A percentile compares a stretch with the other conserved stretches of the same genome.
These are phyloP conservation scores for Belgica antarctica DNA, from an alignment of 2,888 invertebrate species.

Conservation along the genomic window DNA sequence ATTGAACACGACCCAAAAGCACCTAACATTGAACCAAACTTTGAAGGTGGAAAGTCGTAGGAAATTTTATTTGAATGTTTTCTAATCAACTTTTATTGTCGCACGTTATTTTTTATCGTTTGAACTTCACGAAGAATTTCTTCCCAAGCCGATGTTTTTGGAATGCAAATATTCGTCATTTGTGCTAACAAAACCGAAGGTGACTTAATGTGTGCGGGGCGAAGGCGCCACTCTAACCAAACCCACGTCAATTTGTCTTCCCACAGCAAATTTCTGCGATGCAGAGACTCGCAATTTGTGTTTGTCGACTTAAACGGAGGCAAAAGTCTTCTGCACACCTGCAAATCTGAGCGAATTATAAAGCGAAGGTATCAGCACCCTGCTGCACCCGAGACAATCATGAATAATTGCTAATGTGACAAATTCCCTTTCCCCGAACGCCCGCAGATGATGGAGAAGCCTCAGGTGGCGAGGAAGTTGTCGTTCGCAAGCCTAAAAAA, in stretches of 20 bases:
- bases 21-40: not conserved
- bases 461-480: not conserved
- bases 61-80: conserved; percentile 15
- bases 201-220: not conserved
- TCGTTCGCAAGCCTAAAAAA: conserved; percentile 5
- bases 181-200: conserved; percentile 34
- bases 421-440: no score
- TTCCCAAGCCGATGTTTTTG: not conserved
- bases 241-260: not conserved
- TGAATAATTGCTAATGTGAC: conserved; percentile 4
- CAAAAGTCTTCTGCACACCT: not conserved
- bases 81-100: conserved; percentile 21
- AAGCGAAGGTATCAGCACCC: conserved; percentile 36
- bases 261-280: not conserved
- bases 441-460: not conserved
- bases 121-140: not conserved
- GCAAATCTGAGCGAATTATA: not conserved
- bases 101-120: conserved; percentile 32
- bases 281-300: conserved; percentile 4
- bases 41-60: not conserved
- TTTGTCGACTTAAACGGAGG: not conserved
- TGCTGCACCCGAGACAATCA: not conserved
- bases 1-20: conserved; percentile 3
- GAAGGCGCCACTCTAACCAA: no score
- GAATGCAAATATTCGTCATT: conserved; percentile 40